Evolutionary conservation across 2,113 vertebrate genomes (phyloP), one percentile per base, ranked within the genome.

Genomic region (Tetrax tetrax): DNA sequence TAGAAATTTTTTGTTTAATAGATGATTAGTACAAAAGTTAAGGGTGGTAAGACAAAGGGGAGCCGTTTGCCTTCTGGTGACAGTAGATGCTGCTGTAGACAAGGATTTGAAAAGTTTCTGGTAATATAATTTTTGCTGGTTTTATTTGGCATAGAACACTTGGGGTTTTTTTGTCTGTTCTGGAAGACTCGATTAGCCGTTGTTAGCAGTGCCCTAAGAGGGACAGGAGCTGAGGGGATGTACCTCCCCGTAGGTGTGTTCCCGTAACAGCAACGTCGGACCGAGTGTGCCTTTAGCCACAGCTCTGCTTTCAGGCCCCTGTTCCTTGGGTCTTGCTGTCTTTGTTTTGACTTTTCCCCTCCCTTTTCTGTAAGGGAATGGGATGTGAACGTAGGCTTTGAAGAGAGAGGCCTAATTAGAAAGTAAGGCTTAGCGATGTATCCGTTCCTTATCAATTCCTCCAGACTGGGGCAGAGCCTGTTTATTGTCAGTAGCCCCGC

Each of bases 361-460:
- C 2, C 2, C 0, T 35, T 82, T 93, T 71, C 72, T 5, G 2
- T 7, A 6, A 35, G 14, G 14, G 10, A 45, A 1, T 1, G 6
- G 31, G 28, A 33, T 53, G 31, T 43, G 59, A 66, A 21, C 9
- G 10, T 1, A 57, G 9, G 10, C n/a, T 76, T 37, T 27, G 60
- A 64, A 68, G 54, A 76, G n/a, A 16, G 63, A 70, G 41, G 16
- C 41, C 41, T 29, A 8, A 7, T 59, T 63, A 27, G 24, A n/a
- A 28, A 57, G 5, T 18, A 11, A 47, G 8, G 45, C 19, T 88
- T 33, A 41, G 12, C 7, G 38, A 7, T 2, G 1, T 4, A 13
- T 31, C 76, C 15, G 1, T 41, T 31, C 28, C 41, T 35, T 37
- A 28, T n/a, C 35, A 6, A 0, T 29, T 65, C 85, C 51, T 65